Conservation (phyloP, 2,888 invertebrate species). For the Melieria crassipennis region DNA sequence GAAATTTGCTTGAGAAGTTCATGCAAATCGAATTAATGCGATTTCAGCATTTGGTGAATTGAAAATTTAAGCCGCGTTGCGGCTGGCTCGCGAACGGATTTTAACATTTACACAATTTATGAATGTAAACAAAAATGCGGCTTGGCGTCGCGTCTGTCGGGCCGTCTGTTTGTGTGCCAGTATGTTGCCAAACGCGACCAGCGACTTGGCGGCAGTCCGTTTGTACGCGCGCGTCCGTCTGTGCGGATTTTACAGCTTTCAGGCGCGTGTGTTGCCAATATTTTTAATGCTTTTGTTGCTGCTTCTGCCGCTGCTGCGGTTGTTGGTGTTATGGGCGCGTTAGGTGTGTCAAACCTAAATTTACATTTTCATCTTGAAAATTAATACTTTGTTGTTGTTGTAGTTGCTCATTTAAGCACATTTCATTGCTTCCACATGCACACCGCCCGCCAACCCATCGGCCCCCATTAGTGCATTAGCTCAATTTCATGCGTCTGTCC, state of each 20-base stretch:
- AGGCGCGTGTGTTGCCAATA: background rate
- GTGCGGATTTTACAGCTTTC: too few relatives aligned
- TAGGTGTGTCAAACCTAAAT: constrained; percentile 40
- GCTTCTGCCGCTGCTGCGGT: background rate
- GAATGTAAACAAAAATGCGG: constrained; percentile 20
- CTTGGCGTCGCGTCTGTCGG: background rate
- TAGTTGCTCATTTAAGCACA: too few relatives aligned
- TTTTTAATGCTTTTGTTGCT: constrained; percentile 12
- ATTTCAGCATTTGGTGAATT: background rate
- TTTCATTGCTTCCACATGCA: too few relatives aligned
- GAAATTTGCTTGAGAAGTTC: constrained; percentile 7
- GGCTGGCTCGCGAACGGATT: background rate
- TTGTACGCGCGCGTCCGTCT: background rate
- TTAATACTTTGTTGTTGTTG: background rate
- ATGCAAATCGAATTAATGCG: constrained; percentile 7
- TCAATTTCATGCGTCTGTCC: too few relatives aligned
- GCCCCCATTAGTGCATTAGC: too few relatives aligned
- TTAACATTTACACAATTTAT: constrained; percentile 27
- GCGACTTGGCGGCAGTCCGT: background rate
- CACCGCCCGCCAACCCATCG: too few relatives aligned
- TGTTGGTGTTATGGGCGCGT: background rate
- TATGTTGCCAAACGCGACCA: background rate
- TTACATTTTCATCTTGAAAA: constrained; percentile 7
- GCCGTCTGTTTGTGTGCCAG: background rate
- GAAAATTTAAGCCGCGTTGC: background rate